phyloP scores from a whole-genome alignment of 2,113 vertebrate species.

The Acrocephalus kingi region DNA sequence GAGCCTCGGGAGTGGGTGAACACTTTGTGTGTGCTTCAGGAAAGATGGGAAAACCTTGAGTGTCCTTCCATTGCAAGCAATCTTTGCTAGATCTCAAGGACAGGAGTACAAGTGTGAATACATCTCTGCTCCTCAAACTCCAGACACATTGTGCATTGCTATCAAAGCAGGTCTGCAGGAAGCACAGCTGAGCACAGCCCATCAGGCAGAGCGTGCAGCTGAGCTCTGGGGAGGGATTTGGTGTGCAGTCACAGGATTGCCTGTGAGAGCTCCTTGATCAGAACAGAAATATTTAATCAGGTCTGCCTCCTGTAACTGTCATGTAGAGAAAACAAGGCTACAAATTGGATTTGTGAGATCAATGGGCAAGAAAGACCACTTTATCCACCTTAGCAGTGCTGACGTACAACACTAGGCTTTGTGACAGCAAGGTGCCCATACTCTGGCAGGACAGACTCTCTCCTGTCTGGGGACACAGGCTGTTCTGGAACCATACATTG shows the following conservation, averaged over 20 bases:
- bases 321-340: slow-evolving; percentile 31
- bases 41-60: not conserved
- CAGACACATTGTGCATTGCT: not conserved
- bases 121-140: not conserved
- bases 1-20: not conserved
- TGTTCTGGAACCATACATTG: not conserved
- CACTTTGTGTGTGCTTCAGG: not conserved
- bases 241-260: not conserved
- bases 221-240: not conserved
- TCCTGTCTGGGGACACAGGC: not conserved
- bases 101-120: not conserved
- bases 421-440: not conserved
- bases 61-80: fast-evolving
- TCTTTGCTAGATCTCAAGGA: not conserved
- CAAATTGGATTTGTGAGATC: slow-evolving; percentile 45
- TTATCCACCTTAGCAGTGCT: not conserved
- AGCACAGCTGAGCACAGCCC: not conserved
- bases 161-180: not conserved
- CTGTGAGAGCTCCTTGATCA: not conserved
- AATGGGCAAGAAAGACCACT: slow-evolving; percentile 20
- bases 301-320: slow-evolving; percentile 7
- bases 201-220: not conserved
- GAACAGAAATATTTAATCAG: slow-evolving; percentile 44
- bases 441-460: not conserved
- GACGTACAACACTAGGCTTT: not conserved